Percentiles rank a stretch among this genome's conserved stretches.
These are phyloP conservation scores for Drosophila orena DNA, from an alignment of 1,140 invertebrate genomes.

Conservation along the genomic window DNA sequence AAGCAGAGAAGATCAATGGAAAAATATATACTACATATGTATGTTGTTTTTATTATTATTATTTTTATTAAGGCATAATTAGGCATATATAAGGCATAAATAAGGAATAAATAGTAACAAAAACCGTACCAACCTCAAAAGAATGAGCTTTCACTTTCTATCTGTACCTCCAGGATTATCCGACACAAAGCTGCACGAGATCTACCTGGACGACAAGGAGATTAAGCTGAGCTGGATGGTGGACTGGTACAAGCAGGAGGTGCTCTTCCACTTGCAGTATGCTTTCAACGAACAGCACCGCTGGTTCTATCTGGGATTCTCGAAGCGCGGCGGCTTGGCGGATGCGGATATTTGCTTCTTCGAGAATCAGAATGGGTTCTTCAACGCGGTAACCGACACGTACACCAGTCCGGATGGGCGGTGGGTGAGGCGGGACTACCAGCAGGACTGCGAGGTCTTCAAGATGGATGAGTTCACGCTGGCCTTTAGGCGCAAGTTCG, in stretches of 20 bases:
- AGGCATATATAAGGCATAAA: too few relatives aligned
- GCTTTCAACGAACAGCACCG: conserved; percentile 84
- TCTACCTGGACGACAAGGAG: conserved; percentile 80
- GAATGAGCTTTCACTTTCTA: too few relatives aligned
- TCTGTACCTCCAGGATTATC: conserved; percentile 51
- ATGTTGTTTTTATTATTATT: too few relatives aligned
- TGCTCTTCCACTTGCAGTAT: conserved; percentile 83
- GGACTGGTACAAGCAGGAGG: conserved; percentile 84
- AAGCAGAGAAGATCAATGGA: too few relatives aligned
- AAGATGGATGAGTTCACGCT: conserved; percentile 87
- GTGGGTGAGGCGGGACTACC: conserved; percentile 88
- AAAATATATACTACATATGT: too few relatives aligned
- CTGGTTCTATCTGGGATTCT: conserved; percentile 97
- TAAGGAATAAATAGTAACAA: too few relatives aligned
- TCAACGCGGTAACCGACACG: conserved; percentile 87
- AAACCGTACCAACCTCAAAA: too few relatives aligned
- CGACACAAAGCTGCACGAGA: conserved; percentile 82
- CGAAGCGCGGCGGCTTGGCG: conserved; percentile 91
- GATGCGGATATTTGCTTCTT: conserved; percentile 95
- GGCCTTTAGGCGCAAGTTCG: conserved; percentile 92
- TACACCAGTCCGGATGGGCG: conserved; percentile 89
- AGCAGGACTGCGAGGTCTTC: conserved; percentile 93
- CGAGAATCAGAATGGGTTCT: conserved; percentile 85
- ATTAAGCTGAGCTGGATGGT: conserved; percentile 85
- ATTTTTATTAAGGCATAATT: too few relatives aligned